Evolutionary conservation across 2,113 vertebrate genomes (phyloP), one percentile per base, ranked within the genome.

Genomic region (Chinchilla lanigera): DNA sequence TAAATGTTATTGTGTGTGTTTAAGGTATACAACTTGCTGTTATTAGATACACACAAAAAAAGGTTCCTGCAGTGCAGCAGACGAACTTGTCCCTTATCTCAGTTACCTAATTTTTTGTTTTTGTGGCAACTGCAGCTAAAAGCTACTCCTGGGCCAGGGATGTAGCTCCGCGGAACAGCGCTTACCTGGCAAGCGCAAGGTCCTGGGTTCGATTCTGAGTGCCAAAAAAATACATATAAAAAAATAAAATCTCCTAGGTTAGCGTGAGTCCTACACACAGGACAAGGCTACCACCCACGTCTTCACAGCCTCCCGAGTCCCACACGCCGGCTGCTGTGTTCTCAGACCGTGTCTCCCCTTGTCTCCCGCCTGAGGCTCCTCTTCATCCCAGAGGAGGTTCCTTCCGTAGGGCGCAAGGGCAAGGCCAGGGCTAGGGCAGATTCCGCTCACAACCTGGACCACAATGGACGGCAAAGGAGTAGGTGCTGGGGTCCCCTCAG

Each of bases 361-460:
- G 7, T 60, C 61, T 16, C 14, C 19, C 19, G 10, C 56, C 5
- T 8, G 3, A 2, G 33, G 58, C 28, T 38, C 22, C 24, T 19
- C 75, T 54, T 89, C 20, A 11, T 41, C 71, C 13, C 7, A 1
- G 14, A 1, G 8, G 47, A 2, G 2, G 16, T 35, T 75, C 92
- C 35, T 47, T 41, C 85, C 2, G 3, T 6, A 12, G 47, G 28
- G 44, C 54, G 0, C 19, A 17, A 7, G 54, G 50, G 63, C 30
- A 9, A 58, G 90, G 7, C 6, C 10, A 54, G 30, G 17, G 26
- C 30, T 58, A 22, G 1, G 35, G 8, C 24, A 7, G 65, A 77
- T 88, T 94, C 93, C 7, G 19, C 82, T 95, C 83, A 86, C 89
- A 73, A 22, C 86, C 93, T 90, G 30, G 81, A 33, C 3, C 83